phyloP scores from a whole-genome alignment of 2,113 vertebrate genomes.

The Sinocyclocheilus rhinocerous region DNA sequence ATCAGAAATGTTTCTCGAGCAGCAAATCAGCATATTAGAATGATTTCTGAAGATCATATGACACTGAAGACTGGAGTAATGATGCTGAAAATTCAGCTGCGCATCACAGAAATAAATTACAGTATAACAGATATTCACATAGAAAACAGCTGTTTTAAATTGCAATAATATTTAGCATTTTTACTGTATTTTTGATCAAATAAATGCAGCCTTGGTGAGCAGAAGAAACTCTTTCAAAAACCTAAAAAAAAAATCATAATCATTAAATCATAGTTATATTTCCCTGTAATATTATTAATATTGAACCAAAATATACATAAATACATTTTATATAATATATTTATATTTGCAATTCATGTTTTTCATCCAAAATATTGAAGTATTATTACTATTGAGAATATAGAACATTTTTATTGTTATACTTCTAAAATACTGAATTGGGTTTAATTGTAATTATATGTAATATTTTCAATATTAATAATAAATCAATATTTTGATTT shows the following conservation, averaged over 20 bases:
- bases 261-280: too few species aligned
- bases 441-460: neutral
- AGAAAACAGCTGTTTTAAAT: neutral
- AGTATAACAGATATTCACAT: too few species aligned
- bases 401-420: too few species aligned
- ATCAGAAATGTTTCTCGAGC: neutral
- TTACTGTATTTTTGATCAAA: neutral
- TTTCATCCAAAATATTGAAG: too few species aligned
- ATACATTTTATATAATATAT: neutral
- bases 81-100: neutral
- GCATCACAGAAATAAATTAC: neutral
- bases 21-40: accelerated
- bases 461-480: too few species aligned
- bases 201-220: neutral
- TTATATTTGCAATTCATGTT: neutral
- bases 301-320: too few species aligned
- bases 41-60: neutral
- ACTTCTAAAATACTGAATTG: too few species aligned
- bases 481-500: too few species aligned
- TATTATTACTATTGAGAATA: too few species aligned
- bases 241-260: neutral
- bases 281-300: too few species aligned
- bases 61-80: neutral
- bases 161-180: neutral
- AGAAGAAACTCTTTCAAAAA: neutral